These are phyloP conservation scores for Gastracanthus pulcherrimus DNA, from an alignment of 2,888 invertebrate genomes.

Conservation along the genomic window DNA sequence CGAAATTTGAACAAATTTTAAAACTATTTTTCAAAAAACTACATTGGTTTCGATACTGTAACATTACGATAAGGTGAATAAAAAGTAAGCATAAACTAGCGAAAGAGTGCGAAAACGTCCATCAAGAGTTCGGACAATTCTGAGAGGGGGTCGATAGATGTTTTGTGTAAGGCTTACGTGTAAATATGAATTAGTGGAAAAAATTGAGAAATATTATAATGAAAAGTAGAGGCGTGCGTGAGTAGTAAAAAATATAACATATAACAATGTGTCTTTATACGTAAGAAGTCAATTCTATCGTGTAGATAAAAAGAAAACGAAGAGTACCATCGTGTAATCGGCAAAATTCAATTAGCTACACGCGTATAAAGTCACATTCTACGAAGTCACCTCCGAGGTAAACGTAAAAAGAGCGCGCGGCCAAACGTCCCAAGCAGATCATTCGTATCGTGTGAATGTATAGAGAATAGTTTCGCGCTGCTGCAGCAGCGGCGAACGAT, in stretches of 20 bases:
- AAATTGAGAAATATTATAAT: slow-evolving; percentile 3
- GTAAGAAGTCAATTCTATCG: neutral
- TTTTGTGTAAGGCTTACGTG: slow-evolving; percentile 31
- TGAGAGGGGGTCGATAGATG: neutral
- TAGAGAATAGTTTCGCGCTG: slow-evolving; percentile 42
- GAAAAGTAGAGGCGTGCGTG: neutral
- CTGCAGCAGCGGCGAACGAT: slow-evolving; percentile 37
- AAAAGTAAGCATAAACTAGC: neutral
- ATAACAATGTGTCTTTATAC: slow-evolving; percentile 25
- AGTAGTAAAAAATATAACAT: neutral
- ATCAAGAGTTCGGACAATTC: slow-evolving; percentile 16
- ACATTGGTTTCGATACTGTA: neutral
- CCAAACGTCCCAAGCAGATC: slow-evolving; percentile 19
- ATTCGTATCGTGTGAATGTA: slow-evolving; percentile 35
- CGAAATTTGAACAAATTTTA: neutral
- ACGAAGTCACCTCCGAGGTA: neutral
- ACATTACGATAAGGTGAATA: neutral
- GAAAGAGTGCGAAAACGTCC: neutral
- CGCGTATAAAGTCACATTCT: neutral
- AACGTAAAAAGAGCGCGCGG: neutral
- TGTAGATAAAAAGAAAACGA: neutral
- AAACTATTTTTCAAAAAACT: neutral
- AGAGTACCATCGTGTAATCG: neutral
- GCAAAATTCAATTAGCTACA: neutral
- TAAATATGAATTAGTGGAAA: slow-evolving; percentile 35